Percentiles rank a stretch among this genome's conserved stretches.
These are phyloP conservation scores for Trichoplusia ni DNA, from an alignment of 1,140 invertebrate species.

Conservation along the genomic window DNA sequence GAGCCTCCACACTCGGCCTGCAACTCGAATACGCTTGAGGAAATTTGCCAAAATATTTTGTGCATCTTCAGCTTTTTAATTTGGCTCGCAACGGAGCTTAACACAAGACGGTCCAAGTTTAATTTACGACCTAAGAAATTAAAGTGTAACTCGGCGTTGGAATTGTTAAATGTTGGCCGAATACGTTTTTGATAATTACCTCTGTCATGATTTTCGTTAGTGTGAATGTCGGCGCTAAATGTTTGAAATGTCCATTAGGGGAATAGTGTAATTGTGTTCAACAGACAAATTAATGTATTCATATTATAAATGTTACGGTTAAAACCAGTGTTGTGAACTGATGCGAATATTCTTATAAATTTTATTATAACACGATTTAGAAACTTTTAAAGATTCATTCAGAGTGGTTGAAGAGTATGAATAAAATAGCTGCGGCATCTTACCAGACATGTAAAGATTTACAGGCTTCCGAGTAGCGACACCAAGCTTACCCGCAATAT, in stretches of 20 bases:
- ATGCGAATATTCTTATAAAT: no score
- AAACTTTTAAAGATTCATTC: no score
- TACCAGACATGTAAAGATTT: conserved; percentile 1
- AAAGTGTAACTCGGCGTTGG: not conserved
- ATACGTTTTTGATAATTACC: not conserved
- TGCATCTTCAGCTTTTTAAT: conserved; percentile 41
- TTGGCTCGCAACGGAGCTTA: conserved; percentile 30
- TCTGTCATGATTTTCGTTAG: not conserved
- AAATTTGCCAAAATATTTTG: conserved; percentile 51
- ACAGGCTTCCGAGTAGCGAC: not conserved
- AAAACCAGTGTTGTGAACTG: no score
- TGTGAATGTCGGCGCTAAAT: conserved; percentile 1
- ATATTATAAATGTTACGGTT: no score
- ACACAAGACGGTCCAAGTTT: conserved; percentile 15
- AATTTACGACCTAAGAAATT: conserved; percentile 15
- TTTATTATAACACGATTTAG: no score
- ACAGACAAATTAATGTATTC: not conserved
- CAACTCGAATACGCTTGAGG: conserved; percentile 26
- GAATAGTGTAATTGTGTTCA: not conserved
- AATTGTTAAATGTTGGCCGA: not conserved
- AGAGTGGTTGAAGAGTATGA: no score
- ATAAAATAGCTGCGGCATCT: conserved; percentile 3
- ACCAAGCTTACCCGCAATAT: not conserved
- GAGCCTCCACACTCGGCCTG: conserved; percentile 37
- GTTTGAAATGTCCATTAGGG: not conserved